A percentile compares a stretch with the other conserved stretches of the same genome.
Evolutionary conservation across 2,888 invertebrate species (phyloP).

Genomic region (Willowsia nigromaculata): DNA sequence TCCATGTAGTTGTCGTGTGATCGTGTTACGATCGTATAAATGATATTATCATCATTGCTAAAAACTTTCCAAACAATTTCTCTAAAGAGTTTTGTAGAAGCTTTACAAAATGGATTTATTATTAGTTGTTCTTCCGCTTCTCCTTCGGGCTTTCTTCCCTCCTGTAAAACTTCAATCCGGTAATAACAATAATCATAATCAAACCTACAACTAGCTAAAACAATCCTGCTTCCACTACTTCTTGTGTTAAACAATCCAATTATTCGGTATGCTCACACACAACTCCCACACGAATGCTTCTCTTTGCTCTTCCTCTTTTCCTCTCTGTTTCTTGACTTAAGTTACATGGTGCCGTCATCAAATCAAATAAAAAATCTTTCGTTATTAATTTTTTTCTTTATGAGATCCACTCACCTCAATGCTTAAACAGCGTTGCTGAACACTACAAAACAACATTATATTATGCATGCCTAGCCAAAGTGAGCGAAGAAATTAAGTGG

Average conservation of each 20-base stretch:
- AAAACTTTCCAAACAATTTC: conserved; percentile 32
- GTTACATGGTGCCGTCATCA: neutral
- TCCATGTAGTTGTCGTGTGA: conserved; percentile 4
- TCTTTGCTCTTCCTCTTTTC: neutral
- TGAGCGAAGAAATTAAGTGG: neutral
- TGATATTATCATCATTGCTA: conserved; percentile 41
- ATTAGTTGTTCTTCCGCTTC: neutral
- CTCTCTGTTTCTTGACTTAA: neutral
- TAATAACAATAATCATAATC: conserved; percentile 17
- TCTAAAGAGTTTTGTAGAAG: neutral
- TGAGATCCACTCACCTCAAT: too few relatives aligned
- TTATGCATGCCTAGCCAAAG: too few relatives aligned
- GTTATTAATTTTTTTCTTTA: neutral
- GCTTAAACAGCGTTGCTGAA: neutral
- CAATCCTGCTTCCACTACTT: too few relatives aligned
- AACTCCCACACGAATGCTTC: neutral
- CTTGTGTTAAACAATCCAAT: neutral
- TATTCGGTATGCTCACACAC: neutral
- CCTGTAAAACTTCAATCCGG: neutral
- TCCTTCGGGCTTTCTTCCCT: neutral
- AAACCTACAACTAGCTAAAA: neutral
- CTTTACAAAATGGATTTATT: conserved; percentile 35
- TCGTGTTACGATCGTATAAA: conserved; percentile 33
- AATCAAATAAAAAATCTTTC: conserved; percentile 2
- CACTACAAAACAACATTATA: too few relatives aligned